Evolutionary conservation across 2,113 vertebrate genomes (phyloP), one percentile per base, ranked within the genome.

Genomic region (Chrysemys picta): DNA sequence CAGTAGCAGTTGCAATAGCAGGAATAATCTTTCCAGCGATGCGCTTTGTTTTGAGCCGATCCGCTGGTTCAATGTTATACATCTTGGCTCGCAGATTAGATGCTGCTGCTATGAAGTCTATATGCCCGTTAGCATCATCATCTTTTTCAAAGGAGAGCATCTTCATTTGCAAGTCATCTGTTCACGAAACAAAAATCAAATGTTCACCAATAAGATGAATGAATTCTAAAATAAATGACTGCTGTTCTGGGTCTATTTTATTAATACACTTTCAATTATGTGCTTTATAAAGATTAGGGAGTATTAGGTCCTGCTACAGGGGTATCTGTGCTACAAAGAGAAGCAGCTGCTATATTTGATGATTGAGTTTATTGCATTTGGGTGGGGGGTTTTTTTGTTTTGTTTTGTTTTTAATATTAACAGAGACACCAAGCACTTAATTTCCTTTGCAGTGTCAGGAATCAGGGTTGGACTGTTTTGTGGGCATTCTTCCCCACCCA

Each of bases 11-110:
- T 93, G 99, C 99, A 78, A 99, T 99, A 31, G 99, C 99, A 35
- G 99, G 99, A 96, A 99, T 99, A 94, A 99, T 99, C 97, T 99
- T 99, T 8, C 99, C 99, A 62, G 99, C 99, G 78, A 99, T 99
- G 62, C 99, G 99, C 92, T 99, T 99, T 88, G 99, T 99, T 98
- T 99, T 99, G 53, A 99, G 98, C 59, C 99, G 98, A 96, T 99
- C 99, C 12, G 99, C 99, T 3, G 99, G 98, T 56, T 99, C 99
- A 0, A 99, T 99, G 90, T 97, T 98, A 96, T 99, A 99, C 99
- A 99, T 99, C 92, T 96, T 98, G 91, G 99, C 99, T 97, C 99
- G 98, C 94, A 99, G 98, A 78, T 99, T 98, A 12, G 99, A 99
- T 0, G 99, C 99, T 10, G 99, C 98, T 81, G 99, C 98, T 95